phyloP scores from a whole-genome alignment of 2,797 vertebrate species.

The Bufotes viridis region DNA sequence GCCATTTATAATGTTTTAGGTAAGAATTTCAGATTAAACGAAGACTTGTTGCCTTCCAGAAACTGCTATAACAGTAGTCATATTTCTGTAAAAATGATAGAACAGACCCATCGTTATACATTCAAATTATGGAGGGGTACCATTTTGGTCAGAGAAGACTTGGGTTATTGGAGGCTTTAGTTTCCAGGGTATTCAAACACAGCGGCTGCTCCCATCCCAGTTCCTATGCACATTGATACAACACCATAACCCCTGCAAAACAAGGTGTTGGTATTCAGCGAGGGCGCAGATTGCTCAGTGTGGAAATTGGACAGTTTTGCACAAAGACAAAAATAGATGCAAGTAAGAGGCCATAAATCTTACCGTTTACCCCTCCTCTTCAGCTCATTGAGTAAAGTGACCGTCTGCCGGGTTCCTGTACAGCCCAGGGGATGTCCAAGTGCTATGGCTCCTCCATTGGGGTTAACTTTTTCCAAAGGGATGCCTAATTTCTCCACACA shows the following conservation, averaged over 20 bases:
- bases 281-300: neutral
- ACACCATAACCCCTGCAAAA: conserved; percentile 83
- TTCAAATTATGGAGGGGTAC: too few species aligned
- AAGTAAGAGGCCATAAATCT: conserved; percentile 38
- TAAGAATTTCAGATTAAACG: neutral
- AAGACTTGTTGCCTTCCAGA: neutral
- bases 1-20: neutral
- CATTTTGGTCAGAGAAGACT: neutral
- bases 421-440: conserved; percentile 93
- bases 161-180: conserved; percentile 28
- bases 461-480: conserved; percentile 87
- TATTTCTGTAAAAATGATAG: neutral
- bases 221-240: conserved; percentile 94
- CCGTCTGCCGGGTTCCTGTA: conserved; percentile 84
- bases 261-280: neutral
- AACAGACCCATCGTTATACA: neutral
- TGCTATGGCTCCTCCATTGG: conserved; percentile 90
- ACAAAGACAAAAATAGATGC: neutral
- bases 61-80: neutral
- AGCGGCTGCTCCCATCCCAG: conserved; percentile 90
- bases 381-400: conserved; percentile 89
- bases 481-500: conserved; percentile 89
- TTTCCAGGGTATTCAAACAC: conserved; percentile 83
- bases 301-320: neutral
- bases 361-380: conserved; percentile 83